A percentile compares a stretch with the other conserved stretches of the same genome.
These are phyloP conservation scores for Neomicropteryx cornuta DNA, from an alignment of 1,140 invertebrate species.

Conservation along the genomic window DNA sequence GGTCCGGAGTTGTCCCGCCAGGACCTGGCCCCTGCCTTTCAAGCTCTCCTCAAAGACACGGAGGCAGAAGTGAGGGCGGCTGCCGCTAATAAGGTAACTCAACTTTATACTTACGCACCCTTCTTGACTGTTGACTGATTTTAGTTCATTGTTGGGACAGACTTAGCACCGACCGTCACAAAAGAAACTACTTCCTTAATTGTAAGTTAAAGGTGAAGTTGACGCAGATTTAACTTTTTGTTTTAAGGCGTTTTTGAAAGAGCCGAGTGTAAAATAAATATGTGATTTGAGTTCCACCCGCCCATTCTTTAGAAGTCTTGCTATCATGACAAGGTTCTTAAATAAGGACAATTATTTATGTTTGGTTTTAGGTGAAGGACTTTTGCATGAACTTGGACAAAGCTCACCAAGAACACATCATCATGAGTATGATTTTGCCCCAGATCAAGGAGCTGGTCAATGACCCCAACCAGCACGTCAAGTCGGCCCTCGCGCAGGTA, in stretches of 20 bases:
- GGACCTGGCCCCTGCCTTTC: slow-evolving; percentile 91
- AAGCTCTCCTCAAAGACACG: slow-evolving; percentile 88
- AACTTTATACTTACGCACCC: slow-evolving; percentile 3
- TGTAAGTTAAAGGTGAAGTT: no score
- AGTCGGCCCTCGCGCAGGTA: slow-evolving; percentile 96
- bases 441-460: slow-evolving; percentile 96
- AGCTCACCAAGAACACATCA: slow-evolving; percentile 83
- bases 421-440: slow-evolving; percentile 95
- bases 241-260: no score
- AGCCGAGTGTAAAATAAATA: no score
- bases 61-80: slow-evolving; percentile 97
- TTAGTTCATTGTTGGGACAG: no score
- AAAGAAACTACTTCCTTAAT: no score
- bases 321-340: no score
- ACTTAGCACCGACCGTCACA: no score
- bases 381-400: slow-evolving; percentile 94
- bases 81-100: slow-evolving; percentile 82
- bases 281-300: no score
- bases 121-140: no score
- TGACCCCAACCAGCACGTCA: slow-evolving; percentile 97
- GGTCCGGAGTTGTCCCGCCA: slow-evolving; percentile 92
- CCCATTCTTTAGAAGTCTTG: no score
- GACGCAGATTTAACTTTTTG: no score
- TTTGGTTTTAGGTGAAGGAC: slow-evolving; percentile 72
- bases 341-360: no score